These are phyloP conservation scores for Philopotamus ludificatus DNA, from an alignment of 1,140 invertebrate genomes.

Conservation along the genomic window DNA sequence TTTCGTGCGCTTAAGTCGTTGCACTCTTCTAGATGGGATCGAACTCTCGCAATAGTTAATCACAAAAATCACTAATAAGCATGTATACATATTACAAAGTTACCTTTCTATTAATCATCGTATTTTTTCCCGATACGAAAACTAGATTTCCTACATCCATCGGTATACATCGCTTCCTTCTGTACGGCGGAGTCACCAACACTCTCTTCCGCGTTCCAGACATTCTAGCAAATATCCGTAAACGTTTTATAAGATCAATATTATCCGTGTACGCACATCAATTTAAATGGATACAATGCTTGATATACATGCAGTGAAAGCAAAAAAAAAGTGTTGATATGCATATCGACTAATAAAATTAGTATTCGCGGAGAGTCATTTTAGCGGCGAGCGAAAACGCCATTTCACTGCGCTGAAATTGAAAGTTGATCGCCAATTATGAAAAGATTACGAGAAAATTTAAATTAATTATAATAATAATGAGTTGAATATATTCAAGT, in stretches of 20 bases:
- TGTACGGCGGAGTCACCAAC: background rate
- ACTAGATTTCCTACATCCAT: background rate
- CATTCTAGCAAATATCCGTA: background rate
- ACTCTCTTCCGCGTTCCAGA: background rate
- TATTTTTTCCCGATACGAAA: background rate
- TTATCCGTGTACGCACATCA: background rate
- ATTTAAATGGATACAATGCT: background rate
- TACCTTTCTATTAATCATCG: no score
- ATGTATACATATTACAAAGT: no score
- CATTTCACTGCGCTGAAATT: slow-evolving; percentile 13
- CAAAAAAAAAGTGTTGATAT: background rate
- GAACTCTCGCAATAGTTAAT: no score
- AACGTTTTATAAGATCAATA: background rate
- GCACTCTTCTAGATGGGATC: no score
- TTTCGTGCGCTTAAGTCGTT: no score
- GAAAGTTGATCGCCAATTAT: slow-evolving; percentile 5
- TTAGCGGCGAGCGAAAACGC: slow-evolving; percentile 4
- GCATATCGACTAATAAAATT: background rate
- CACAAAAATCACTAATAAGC: no score
- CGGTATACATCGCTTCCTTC: background rate
- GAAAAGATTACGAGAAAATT: no score
- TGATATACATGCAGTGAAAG: slow-evolving; percentile 4
- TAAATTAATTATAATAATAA: no score
- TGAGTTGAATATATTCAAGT: no score
- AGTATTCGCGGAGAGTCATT: slow-evolving; percentile 7